Percentiles rank a stretch among this genome's conserved stretches.
Evolutionary conservation across 2,797 vertebrate genomes (phyloP).

Genomic region (Pangasius djambal): DNA sequence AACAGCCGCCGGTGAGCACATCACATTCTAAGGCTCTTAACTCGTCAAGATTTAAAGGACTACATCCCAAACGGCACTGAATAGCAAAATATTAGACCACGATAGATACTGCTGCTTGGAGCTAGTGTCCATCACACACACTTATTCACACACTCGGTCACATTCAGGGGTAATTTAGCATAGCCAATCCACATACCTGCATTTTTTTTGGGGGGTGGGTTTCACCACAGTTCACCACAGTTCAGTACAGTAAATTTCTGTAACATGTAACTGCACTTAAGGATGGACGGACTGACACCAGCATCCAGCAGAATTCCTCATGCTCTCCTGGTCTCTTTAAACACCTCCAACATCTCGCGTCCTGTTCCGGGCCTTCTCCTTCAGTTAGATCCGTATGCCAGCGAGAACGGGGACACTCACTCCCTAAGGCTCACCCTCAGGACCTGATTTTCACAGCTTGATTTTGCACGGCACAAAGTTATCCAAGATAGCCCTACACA

Average conservation of each 20-base stretch:
- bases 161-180: background rate
- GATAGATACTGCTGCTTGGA: no score
- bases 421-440: constrained; percentile 4
- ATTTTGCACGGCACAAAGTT: background rate
- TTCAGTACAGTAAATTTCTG: no score
- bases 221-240: no score
- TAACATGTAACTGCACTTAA: no score
- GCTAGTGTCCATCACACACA: background rate
- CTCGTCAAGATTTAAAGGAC: no score
- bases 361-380: constrained; percentile 20
- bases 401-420: background rate
- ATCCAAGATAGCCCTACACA: background rate
- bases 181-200: background rate
- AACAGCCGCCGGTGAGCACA: no score
- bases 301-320: background rate
- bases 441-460: constrained; percentile 14
- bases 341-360: constrained; percentile 3
- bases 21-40: no score
- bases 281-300: no score
- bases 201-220: background rate
- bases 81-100: no score
- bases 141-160: background rate
- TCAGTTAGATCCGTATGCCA: background rate
- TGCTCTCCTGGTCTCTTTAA: constrained; percentile 22
- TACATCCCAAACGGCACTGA: no score